A percentile compares a stretch with the other conserved stretches of the same genome.
Conservation (phyloP, 2,888 invertebrate species). For the Monoplex corrugatus region DNA sequence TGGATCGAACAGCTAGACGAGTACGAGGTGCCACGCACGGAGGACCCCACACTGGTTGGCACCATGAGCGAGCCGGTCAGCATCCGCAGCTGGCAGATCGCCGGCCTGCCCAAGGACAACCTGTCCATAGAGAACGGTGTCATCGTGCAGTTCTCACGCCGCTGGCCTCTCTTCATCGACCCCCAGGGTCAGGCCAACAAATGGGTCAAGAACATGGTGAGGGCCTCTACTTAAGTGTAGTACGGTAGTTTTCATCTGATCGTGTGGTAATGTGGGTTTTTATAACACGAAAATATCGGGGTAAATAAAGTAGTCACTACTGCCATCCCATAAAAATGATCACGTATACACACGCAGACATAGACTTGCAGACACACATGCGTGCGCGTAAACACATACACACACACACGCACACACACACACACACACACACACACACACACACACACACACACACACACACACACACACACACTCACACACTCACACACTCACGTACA, state of each 20-base stretch:
- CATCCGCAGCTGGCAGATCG: conserved; percentile 82
- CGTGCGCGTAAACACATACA: neutral
- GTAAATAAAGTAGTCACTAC: too few relatives aligned
- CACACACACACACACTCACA: neutral
- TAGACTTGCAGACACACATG: neutral
- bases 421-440: conserved; percentile 22
- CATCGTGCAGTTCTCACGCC: conserved; percentile 80
- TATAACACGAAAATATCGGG: too few relatives aligned
- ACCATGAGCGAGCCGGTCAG: conserved; percentile 81
- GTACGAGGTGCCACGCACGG: conserved; percentile 80
- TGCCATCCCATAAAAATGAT: too few relatives aligned
- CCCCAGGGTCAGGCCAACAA: conserved; percentile 82
- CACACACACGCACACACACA: neutral
- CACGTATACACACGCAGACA: neutral
- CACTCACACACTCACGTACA: neutral
- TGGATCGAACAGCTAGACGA: conserved; percentile 78
- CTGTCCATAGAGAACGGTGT: conserved; percentile 82
- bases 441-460: neutral
- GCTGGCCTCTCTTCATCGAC: conserved; percentile 82
- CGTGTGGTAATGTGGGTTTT: too few relatives aligned
- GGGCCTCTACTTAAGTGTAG: too few relatives aligned
- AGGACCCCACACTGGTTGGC: conserved; percentile 75
- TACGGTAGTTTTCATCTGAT: too few relatives aligned
- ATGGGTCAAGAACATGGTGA: conserved; percentile 82
- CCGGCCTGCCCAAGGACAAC: conserved; percentile 82